Evolutionary conservation across 2,888 invertebrate species (phyloP).

Genomic region (Clusia tigrina): DNA sequence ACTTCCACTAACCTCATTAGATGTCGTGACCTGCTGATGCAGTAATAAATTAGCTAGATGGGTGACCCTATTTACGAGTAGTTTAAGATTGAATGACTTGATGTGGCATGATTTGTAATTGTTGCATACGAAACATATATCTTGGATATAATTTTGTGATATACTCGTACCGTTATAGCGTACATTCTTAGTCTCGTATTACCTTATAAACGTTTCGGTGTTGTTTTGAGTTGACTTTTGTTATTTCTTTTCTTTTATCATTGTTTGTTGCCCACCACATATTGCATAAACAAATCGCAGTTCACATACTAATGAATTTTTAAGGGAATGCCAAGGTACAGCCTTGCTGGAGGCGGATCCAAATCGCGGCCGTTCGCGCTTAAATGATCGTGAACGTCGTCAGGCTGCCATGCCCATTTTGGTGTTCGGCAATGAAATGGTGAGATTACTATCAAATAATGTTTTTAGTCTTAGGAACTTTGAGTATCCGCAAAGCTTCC

Average conservation of each 20-base stretch:
- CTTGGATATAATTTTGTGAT: background rate
- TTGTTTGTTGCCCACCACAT: slow-evolving; percentile 39
- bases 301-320: slow-evolving; percentile 84
- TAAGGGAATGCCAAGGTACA: slow-evolving; percentile 73
- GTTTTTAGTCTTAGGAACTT: background rate
- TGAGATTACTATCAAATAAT: slow-evolving; percentile 55
- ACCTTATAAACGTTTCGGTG: slow-evolving; percentile 24
- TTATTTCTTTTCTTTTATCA: slow-evolving; percentile 42
- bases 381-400: slow-evolving; percentile 81
- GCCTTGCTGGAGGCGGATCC: slow-evolving; percentile 65
- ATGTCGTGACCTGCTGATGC: slow-evolving; percentile 8
- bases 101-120: slow-evolving; percentile 13
- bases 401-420: slow-evolving; percentile 88
- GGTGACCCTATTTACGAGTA: background rate
- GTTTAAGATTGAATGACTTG: background rate
- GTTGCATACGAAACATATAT: too few relatives aligned
- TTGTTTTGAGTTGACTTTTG: slow-evolving; percentile 35
- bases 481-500: background rate
- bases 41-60: slow-evolving; percentile 6
- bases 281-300: slow-evolving; percentile 63
- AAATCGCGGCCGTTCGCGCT: slow-evolving; percentile 66
- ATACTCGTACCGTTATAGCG: background rate
- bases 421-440: slow-evolving; percentile 89
- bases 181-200: background rate
- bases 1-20: background rate